Conservation (phyloP, 2,888 invertebrate species). For the Drosophila mimica region DNA sequence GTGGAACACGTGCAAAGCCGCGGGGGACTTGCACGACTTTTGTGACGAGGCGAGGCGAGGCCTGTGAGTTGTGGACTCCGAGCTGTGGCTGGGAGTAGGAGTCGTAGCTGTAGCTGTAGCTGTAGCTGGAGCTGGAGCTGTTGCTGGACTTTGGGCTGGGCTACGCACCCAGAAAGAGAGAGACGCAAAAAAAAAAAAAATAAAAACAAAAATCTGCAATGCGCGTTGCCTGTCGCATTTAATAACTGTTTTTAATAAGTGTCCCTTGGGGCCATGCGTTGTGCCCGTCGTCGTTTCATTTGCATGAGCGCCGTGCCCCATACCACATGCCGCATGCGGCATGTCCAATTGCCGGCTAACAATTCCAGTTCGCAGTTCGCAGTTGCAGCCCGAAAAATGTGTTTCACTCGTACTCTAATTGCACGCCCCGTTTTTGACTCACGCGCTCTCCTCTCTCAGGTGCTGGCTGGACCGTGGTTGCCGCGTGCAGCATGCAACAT, state of each 20-base stretch:
- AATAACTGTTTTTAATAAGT: constrained; percentile 81
- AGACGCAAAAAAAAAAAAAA: no score
- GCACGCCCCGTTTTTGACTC: constrained; percentile 70
- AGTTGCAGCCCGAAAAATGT: constrained; percentile 33
- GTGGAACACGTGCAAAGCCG: constrained; percentile 84
- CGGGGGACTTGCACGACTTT: constrained; percentile 83
- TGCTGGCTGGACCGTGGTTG: constrained; percentile 42
- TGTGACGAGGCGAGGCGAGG: constrained; percentile 42
- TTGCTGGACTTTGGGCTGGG: constrained; percentile 42
- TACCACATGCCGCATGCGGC: not conserved
- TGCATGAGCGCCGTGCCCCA: constrained; percentile 54
- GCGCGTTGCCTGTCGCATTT: constrained; percentile 80
- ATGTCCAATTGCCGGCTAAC: constrained; percentile 1
- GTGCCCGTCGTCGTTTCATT: constrained; percentile 44
- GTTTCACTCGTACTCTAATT: constrained; percentile 68
- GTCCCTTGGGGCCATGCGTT: constrained; percentile 73
- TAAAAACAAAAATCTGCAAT: constrained; percentile 46
- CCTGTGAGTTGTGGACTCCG: constrained; percentile 10
- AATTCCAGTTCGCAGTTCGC: constrained; percentile 12
- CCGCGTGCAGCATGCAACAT: constrained; percentile 77
- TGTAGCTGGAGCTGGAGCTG: constrained; percentile 16
- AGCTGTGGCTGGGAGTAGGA: constrained; percentile 5
- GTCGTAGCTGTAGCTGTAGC: constrained; percentile 9
- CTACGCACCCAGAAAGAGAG: constrained; percentile 58
- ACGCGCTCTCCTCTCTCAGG: constrained; percentile 64